A percentile compares a stretch with the other conserved stretches of the same genome.
Evolutionary conservation across 2,113 vertebrate species (phyloP).

Genomic region (Formicarius rufipectus): DNA sequence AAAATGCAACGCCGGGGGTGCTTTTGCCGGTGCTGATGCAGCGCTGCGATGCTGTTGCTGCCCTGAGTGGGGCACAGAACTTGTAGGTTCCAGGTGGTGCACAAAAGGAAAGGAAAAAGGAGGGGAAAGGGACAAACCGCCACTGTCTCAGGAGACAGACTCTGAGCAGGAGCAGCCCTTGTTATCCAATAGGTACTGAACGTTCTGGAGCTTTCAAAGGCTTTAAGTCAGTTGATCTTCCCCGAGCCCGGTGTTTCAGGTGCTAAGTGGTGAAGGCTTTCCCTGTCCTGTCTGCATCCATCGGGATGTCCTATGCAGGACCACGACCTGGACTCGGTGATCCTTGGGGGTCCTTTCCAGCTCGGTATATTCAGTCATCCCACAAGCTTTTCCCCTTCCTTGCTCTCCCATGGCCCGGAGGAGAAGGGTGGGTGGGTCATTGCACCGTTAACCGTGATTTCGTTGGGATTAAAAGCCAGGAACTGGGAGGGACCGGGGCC

Average conservation of each 20-base stretch:
- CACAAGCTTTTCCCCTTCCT: not conserved
- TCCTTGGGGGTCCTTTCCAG: not conserved
- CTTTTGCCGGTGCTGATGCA: fast-evolving
- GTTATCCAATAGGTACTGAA: fast-evolving
- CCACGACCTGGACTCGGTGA: fast-evolving
- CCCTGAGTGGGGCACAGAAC: not conserved
- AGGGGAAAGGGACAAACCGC: not conserved
- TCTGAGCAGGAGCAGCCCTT: fast-evolving
- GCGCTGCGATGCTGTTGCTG: not conserved
- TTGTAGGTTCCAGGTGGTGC: not conserved
- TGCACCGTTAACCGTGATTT: not conserved
- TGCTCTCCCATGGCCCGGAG: not conserved
- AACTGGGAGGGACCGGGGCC: not conserved
- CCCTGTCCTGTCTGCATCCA: not conserved
- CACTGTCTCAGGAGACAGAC: not conserved
- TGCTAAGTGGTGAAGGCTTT: too few relatives aligned
- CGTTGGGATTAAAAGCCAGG: not conserved
- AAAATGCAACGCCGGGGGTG: not conserved
- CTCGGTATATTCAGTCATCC: not conserved
- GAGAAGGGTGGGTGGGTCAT: not conserved
- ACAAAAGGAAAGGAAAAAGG: too few relatives aligned
- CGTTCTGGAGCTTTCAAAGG: too few relatives aligned
- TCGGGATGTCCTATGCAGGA: not conserved
- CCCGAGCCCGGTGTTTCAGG: fast-evolving
- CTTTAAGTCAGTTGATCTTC: not conserved